Conservation (phyloP, 2,888 invertebrate species). For the Polietes domitor region DNA sequence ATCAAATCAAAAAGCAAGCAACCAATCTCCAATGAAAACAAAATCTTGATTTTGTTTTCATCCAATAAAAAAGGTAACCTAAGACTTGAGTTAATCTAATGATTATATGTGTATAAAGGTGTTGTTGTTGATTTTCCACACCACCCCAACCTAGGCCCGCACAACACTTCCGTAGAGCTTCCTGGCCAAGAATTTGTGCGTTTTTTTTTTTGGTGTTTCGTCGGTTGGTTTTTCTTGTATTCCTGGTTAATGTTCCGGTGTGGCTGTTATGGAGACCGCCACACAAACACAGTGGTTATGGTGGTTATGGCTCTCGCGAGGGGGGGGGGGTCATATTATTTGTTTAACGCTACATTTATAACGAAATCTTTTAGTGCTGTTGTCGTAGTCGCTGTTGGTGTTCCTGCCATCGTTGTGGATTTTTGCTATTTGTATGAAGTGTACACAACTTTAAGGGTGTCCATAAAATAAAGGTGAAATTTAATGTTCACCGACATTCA, state of each 20-base stretch:
- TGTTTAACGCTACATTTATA: slow-evolving; percentile 45
- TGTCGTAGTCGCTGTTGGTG: background rate
- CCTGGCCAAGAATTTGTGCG: background rate
- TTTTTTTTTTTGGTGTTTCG: background rate
- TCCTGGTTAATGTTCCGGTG: slow-evolving; percentile 31
- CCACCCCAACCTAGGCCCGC: no score
- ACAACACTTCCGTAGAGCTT: background rate
- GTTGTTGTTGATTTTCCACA: background rate
- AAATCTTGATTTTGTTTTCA: background rate
- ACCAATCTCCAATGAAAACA: background rate
- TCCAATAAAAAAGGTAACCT: slow-evolving; percentile 26
- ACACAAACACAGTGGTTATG: background rate
- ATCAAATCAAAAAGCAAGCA: background rate
- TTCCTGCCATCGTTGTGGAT: background rate
- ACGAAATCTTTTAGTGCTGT: slow-evolving; percentile 19
- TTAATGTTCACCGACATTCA: background rate
- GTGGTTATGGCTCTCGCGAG: background rate
- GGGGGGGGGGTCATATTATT: slow-evolving; percentile 12
- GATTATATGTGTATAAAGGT: slow-evolving; percentile 41
- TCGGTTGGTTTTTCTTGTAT: background rate
- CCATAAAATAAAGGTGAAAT: background rate
- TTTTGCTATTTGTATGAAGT: background rate
- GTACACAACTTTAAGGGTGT: background rate
- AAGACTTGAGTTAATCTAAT: slow-evolving; percentile 51
- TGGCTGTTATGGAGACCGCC: background rate